Percentiles rank a stretch among this genome's conserved stretches.
Evolutionary conservation across 1,140 invertebrate genomes (phyloP).

Genomic region (Oryzaephilus surinamensis): DNA sequence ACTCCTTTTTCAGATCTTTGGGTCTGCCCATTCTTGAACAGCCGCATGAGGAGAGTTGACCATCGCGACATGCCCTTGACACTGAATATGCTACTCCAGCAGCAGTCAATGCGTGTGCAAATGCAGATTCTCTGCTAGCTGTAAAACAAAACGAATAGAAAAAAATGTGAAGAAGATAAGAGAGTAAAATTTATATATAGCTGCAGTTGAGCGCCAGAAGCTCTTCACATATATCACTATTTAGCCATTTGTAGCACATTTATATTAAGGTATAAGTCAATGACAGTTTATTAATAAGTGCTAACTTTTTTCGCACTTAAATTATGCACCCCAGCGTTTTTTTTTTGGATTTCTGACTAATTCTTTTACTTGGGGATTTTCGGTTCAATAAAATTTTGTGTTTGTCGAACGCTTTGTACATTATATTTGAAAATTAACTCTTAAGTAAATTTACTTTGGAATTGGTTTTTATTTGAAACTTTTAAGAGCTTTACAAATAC

Average conservation of each 20-base stretch:
- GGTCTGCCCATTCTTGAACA: slow-evolving; percentile 73
- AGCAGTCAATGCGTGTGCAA: slow-evolving; percentile 78
- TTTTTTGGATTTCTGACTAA: too few species aligned
- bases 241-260: slow-evolving; percentile 6
- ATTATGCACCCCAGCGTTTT: not conserved
- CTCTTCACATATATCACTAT: slow-evolving; percentile 10
- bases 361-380: too few species aligned
- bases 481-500: too few species aligned
- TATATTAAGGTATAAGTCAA: too few species aligned
- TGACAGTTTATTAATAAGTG: too few species aligned
- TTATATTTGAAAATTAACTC: too few species aligned
- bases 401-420: too few species aligned
- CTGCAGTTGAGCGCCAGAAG: slow-evolving; percentile 16
- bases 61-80: slow-evolving; percentile 79
- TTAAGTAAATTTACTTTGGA: too few species aligned
- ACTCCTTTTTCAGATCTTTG: slow-evolving; percentile 70
- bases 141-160: slow-evolving; percentile 30
- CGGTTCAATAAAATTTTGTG: too few species aligned
- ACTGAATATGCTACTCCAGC: slow-evolving; percentile 82
- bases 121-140: slow-evolving; percentile 86
- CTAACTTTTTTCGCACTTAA: not conserved
- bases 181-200: slow-evolving; percentile 9
- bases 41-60: slow-evolving; percentile 75
- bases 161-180: not conserved
- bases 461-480: too few species aligned